Conservation (phyloP, 2,888 invertebrate genomes). For the Hirtodrosophila duncani region DNA sequence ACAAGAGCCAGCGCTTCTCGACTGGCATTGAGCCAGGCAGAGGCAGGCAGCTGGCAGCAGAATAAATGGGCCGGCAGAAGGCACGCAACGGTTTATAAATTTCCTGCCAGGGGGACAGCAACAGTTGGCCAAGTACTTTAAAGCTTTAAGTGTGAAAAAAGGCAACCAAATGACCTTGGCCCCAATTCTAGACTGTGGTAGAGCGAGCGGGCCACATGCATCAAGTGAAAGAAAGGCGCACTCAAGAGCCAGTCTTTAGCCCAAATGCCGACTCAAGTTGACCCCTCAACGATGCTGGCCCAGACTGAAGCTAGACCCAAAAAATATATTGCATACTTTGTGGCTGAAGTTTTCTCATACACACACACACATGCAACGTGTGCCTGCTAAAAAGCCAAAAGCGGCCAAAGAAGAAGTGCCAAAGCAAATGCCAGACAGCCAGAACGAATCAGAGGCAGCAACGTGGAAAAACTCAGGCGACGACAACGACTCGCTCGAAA, state of each 20-base stretch:
- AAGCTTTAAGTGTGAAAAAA: conserved; percentile 56
- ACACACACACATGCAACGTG: conserved; percentile 21
- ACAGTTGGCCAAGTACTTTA: conserved; percentile 54
- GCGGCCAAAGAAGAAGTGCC: conserved; percentile 56
- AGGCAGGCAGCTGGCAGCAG: background rate
- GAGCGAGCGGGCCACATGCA: conserved; percentile 16
- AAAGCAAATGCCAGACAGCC: conserved; percentile 32
- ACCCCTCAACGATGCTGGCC: too few relatives aligned
- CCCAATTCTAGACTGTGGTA: conserved; percentile 30
- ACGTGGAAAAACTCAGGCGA: conserved; percentile 59
- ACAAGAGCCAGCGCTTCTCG: conserved; percentile 51
- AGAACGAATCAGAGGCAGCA: conserved; percentile 42
- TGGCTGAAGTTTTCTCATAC: conserved; percentile 55
- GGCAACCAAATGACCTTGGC: conserved; percentile 55
- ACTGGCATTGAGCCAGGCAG: conserved; percentile 12
- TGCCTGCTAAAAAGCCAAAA: conserved; percentile 38
- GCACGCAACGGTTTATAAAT: conserved; percentile 56
- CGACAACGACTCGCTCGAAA: conserved; percentile 60
- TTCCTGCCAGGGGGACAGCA: conserved; percentile 48
- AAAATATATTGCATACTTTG: conserved; percentile 69
- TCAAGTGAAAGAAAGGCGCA: conserved; percentile 43
- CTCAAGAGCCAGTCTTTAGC: too few relatives aligned
- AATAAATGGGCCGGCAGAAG: conserved; percentile 13
- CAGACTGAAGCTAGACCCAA: conserved; percentile 59
- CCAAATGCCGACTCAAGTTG: too few relatives aligned